Evolutionary conservation across 1,140 invertebrate species (phyloP).

Genomic region (Lepidurus couesii): DNA sequence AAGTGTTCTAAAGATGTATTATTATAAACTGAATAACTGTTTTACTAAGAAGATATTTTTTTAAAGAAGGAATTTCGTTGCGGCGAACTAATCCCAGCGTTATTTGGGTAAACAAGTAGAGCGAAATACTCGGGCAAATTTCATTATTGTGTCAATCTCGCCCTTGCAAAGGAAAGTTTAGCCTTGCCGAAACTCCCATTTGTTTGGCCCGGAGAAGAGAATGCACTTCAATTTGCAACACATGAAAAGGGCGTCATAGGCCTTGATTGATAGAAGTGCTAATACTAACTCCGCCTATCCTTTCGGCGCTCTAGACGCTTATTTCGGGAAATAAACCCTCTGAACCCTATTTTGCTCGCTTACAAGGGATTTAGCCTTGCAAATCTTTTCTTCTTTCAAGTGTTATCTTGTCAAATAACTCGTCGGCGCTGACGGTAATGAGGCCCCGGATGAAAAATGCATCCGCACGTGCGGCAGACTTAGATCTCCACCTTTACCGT

Average conservation of each 20-base stretch:
- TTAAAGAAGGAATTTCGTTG: no score
- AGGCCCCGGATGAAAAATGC: conserved; percentile 3
- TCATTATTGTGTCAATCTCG: neutral
- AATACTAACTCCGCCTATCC: neutral
- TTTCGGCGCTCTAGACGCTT: conserved; percentile 1
- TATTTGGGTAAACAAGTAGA: no score
- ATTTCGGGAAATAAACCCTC: neutral
- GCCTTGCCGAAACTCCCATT: neutral
- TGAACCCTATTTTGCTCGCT: neutral
- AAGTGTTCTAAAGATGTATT: no score
- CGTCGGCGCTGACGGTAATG: conserved; percentile 13
- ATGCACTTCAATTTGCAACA: conserved; percentile 14
- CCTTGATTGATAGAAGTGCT: conserved; percentile 5
- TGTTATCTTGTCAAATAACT: conserved; percentile 22
- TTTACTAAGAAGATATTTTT: no score
- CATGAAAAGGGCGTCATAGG: conserved; percentile 16
- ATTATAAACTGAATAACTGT: no score
- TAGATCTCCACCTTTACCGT: neutral
- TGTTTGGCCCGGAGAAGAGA: neutral
- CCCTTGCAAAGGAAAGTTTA: neutral
- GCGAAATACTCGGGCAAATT: neutral
- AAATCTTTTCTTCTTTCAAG: neutral
- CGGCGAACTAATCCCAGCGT: no score
- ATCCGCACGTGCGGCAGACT: neutral
- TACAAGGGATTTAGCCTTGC: neutral